Conservation (phyloP, 2,113 vertebrate genomes). For the Rhinoderma darwinii region DNA sequence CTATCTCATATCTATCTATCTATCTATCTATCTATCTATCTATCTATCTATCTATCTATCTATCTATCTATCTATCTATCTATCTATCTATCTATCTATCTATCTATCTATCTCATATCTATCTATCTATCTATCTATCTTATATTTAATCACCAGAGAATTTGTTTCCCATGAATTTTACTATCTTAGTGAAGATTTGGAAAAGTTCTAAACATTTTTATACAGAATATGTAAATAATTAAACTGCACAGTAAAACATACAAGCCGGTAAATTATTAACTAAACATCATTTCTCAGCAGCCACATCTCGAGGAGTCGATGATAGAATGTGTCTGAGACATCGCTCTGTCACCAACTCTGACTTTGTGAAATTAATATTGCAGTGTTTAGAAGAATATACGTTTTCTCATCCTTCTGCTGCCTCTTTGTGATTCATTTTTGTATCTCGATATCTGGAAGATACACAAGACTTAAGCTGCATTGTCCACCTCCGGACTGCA, state of each 20-base stretch:
- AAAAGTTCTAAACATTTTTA: not conserved
- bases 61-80: too few relatives aligned
- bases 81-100: not conserved
- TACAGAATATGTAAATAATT: conserved; percentile 33
- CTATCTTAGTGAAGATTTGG: not conserved
- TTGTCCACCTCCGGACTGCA: not conserved
- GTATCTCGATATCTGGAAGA: not conserved
- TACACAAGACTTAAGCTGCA: not conserved
- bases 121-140: too few relatives aligned
- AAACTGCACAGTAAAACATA: not conserved
- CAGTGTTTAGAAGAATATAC: not conserved
- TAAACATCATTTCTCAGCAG: not conserved
- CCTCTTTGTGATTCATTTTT: not conserved
- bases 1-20: too few relatives aligned
- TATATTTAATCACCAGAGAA: too few relatives aligned
- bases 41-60: not conserved
- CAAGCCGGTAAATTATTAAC: not conserved
- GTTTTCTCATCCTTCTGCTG: not conserved
- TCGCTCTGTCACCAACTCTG: not conserved
- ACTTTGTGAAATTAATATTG: conserved; percentile 22
- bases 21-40: not conserved
- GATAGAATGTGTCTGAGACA: not conserved
- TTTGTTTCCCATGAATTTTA: too few relatives aligned
- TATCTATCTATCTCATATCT: not conserved
- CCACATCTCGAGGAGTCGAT: not conserved